These are phyloP conservation scores for Cyclura pinguis DNA, from an alignment of 2,797 vertebrate genomes.

Conservation along the genomic window DNA sequence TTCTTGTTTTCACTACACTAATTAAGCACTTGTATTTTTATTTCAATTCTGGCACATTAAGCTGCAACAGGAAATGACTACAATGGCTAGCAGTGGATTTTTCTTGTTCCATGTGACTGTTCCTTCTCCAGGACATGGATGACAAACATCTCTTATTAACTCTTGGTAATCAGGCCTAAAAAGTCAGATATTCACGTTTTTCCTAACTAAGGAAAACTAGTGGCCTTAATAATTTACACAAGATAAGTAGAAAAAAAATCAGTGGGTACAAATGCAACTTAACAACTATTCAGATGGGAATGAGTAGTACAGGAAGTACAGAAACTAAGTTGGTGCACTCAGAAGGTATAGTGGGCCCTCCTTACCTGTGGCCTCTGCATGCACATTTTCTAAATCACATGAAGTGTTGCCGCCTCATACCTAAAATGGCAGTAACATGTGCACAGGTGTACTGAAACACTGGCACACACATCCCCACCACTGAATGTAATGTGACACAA, in stretches of 20 bases:
- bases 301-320: background rate
- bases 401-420: no score
- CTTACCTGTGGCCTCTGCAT: no score
- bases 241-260: no score
- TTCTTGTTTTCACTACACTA: background rate
- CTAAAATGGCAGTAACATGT: no score
- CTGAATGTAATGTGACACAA: no score
- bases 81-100: background rate
- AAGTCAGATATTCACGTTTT: background rate
- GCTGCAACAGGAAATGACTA: background rate
- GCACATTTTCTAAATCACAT: no score
- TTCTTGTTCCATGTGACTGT: background rate
- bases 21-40: background rate
- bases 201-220: background rate
- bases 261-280: no score
- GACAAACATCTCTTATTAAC: background rate
- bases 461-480: no score
- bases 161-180: background rate
- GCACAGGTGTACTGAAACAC: no score
- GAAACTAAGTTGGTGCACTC: no score
- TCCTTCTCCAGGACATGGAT: background rate
- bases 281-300: background rate
- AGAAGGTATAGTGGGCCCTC: background rate
- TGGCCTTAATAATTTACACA: no score
- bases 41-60: background rate